phyloP scores from a whole-genome alignment of 2,888 invertebrate genomes.

The Neoaliturus tenellus region DNA sequence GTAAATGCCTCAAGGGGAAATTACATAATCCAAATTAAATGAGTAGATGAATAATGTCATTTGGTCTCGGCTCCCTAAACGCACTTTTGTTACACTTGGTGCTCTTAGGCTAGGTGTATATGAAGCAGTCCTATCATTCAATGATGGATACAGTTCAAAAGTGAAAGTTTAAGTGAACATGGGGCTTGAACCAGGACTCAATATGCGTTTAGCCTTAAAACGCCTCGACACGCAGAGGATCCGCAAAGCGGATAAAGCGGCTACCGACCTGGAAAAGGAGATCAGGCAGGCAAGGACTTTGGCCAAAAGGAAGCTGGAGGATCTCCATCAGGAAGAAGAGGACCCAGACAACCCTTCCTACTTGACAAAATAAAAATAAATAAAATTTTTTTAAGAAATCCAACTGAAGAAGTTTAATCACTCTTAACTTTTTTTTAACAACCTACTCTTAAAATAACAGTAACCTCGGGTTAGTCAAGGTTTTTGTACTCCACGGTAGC shows the following conservation, averaged over 20 bases:
- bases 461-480: too few species aligned
- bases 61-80: background rate
- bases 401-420: too few species aligned
- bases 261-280: conserved; percentile 24
- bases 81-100: background rate
- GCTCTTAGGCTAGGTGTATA: background rate
- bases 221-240: background rate
- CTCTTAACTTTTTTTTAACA: too few species aligned
- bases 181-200: background rate
- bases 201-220: background rate
- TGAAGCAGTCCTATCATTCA: conserved; percentile 25
- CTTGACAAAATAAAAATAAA: too few species aligned
- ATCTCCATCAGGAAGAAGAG: conserved; percentile 25
- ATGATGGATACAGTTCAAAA: conserved; percentile 39
- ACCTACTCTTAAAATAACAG: too few species aligned
- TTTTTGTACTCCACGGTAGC: too few species aligned
- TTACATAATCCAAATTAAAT: too few species aligned
- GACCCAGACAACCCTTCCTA: conserved; percentile 27
- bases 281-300: conserved; percentile 24
- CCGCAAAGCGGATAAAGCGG: conserved; percentile 26
- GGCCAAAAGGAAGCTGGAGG: conserved; percentile 16
- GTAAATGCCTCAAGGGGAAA: background rate
- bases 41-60: background rate
- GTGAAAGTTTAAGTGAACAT: background rate
- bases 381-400: too few species aligned